Evolutionary conservation across 2,113 vertebrate genomes (phyloP), one percentile per base, ranked within the genome.

Genomic region (Thermophis baileyi): DNA sequence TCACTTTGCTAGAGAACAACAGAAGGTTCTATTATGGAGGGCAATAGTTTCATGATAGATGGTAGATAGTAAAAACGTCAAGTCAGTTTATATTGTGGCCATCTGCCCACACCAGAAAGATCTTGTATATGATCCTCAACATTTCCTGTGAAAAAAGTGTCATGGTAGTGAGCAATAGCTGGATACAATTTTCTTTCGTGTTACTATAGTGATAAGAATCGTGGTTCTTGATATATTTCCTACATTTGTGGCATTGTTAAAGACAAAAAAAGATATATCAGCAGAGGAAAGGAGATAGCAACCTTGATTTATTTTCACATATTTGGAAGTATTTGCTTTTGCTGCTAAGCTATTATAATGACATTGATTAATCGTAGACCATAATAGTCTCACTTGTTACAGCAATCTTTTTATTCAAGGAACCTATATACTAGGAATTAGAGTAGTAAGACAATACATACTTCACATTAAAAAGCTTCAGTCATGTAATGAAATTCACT

Each of bases 371-470:
- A 89, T 57, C 55, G 0, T 63, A 35, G 60, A 93, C 24, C 35
- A 69, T 69, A 86, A 30, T 16, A 22, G 7, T 55, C 51, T 92
- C 90, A 93, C 86, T n/a, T 2, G 0, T 24, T 6, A 0, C 3
- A 0, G 0, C 0, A 0, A 50, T 88, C 87, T 89, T 92, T 60
- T 24, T 50, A 18, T 11, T 2, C 25, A 0, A 0, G 7, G 49
- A n/a, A 53, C 6, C 49, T 46, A 54, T 53, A 22, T 44, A 51
- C 16, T 46, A 55, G 85, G 88, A 95, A 93, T 88, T 25, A 94
- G 40, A 10, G 16, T 81, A 40, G 69, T 69, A n/a, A 94, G 95
- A 0, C 27, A n/a, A 93, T 44, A 30, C 87, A 90, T 53, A 49
- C 30, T 81, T 74, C 54, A 89, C 0, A 35, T 9, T 74, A 44